Evolutionary conservation across 2,888 invertebrate genomes (phyloP), one percentile per base, ranked within the genome.

Genomic region (Andrena camellia): DNA sequence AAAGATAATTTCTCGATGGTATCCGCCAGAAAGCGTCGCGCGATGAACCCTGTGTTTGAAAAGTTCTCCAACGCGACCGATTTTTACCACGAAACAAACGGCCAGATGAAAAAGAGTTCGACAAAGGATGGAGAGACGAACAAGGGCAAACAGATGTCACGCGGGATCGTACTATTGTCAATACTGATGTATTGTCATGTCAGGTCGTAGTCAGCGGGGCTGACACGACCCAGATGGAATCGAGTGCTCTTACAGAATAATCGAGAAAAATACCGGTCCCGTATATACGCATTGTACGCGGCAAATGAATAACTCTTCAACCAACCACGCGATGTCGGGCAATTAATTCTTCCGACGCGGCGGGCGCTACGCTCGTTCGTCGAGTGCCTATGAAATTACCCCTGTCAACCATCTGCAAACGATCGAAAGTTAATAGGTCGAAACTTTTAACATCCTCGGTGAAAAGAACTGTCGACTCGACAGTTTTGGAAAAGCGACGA

Each of bases 191-290:
- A 88, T 90, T 90, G 88, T 90, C 77, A 88, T 88, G 86, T 88
- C 86, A 81, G 82, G 78, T 42, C 48, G 75, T 79, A 87, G 85
- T 88, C 83, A 88, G 82, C 88, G 81, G 54, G 71, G 78, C 67
- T 89, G 90, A 90, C 90, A 86, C 85, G 90, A 90, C 88, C 90
- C 83, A 90, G 88, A 90, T 90, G 88, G 81, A 78, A 84, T 89
- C 81, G 88, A 88, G 86, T 74, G 79, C 87, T 88, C 88, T 89
- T 83, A 77, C 74, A 50, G 74, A 73, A 84, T 81, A 89, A 87
- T 86, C 78, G 83, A 48, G 76, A 80, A 69, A 86, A 80, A 86
- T 48, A 73, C 73, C 52, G 50, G 77, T 66, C 68, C 70, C 64
- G 60, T n/a, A 26, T 69, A 73, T 63, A 42, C 42, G 71, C 74